phyloP scores from a whole-genome alignment of 2,797 vertebrate species.

The Setipinna tenuifilis region DNA sequence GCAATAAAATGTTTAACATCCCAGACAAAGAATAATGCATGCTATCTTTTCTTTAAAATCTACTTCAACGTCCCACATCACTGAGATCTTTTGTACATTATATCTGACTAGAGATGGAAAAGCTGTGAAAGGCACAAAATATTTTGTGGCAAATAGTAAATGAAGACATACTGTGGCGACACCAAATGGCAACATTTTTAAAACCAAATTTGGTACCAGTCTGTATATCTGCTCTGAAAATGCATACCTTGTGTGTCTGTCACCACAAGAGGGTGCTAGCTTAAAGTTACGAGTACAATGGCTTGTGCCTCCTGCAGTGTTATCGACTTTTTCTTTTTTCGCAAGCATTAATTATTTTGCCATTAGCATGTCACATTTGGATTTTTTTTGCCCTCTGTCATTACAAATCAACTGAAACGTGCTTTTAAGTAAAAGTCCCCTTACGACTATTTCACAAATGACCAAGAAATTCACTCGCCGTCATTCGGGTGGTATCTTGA shows the following conservation, averaged over 20 bases:
- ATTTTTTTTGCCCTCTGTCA: not conserved
- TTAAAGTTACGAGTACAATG: not conserved
- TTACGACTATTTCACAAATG: not conserved
- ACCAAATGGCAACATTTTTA: not conserved
- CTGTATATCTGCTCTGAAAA: not conserved
- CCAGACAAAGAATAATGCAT: not conserved
- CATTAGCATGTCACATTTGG: not conserved
- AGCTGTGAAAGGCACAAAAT: not conserved
- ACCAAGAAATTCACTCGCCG: not conserved
- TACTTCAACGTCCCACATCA: not conserved
- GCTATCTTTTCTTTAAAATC: not conserved
- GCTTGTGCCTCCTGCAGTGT: not conserved
- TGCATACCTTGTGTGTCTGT: not conserved
- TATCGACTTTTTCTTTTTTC: not conserved
- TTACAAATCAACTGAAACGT: not conserved
- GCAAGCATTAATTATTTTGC: not conserved
- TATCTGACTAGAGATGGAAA: not conserved
- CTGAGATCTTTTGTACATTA: not conserved
- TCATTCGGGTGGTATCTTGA: not conserved
- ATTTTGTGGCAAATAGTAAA: not conserved
- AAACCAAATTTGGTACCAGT: not conserved
- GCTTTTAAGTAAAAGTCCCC: not conserved
- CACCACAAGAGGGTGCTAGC: not conserved
- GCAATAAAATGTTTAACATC: not conserved
- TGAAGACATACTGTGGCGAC: not conserved